A percentile compares a stretch with the other conserved stretches of the same genome.
These are phyloP conservation scores for Helicoverpa assulta DNA, from an alignment of 2,888 invertebrate species.

Conservation along the genomic window DNA sequence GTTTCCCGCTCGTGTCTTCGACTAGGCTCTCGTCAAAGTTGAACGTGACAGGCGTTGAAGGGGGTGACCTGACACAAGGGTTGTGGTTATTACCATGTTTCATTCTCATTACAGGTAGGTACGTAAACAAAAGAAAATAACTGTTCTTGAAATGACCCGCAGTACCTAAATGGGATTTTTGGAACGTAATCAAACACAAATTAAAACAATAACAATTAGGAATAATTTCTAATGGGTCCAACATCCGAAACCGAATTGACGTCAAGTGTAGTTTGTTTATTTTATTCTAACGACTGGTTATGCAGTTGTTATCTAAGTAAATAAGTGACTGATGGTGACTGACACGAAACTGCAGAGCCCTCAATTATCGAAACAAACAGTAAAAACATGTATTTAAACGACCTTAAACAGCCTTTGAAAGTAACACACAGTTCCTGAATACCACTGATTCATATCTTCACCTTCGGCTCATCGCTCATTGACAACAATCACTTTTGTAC, in stretches of 20 bases:
- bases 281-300: conserved; percentile 1
- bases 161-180: too few species aligned
- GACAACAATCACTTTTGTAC: conserved; percentile 38
- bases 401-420: conserved; percentile 52
- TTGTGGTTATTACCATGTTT: not conserved
- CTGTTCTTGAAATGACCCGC: too few species aligned
- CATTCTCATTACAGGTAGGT: too few species aligned
- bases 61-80: conserved; percentile 92
- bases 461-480: conserved; percentile 51
- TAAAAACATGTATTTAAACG: conserved; percentile 13
- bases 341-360: too few species aligned
- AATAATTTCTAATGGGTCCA: not conserved
- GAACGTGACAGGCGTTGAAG: conserved; percentile 94
- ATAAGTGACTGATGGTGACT: conserved; percentile 1
- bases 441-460: conserved; percentile 34
- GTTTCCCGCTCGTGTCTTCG: conserved; percentile 96
- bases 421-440: conserved; percentile 52
- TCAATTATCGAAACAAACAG: too few species aligned
- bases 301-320: too few species aligned
- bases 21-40: conserved; percentile 96
- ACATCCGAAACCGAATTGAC: conserved; percentile 6
- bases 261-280: conserved; percentile 17
- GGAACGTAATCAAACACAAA: too few species aligned
- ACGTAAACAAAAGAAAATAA: too few species aligned
- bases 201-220: too few species aligned